phyloP scores from a whole-genome alignment of 2,888 invertebrate genomes.

The Mactromeris polynyma region DNA sequence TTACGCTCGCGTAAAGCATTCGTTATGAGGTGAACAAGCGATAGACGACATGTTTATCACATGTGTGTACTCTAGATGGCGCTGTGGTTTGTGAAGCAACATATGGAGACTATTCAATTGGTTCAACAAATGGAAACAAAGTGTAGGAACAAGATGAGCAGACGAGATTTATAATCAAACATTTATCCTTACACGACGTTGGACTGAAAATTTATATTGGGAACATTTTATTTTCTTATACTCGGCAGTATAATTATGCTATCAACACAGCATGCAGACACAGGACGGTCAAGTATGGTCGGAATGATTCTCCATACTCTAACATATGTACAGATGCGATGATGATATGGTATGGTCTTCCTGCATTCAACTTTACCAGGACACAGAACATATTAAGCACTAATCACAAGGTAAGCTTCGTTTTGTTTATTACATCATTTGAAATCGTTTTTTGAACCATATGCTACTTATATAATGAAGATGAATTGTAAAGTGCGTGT shows the following conservation, averaged over 20 bases:
- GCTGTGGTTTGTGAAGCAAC: slow-evolving; percentile 16
- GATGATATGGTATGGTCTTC: not conserved
- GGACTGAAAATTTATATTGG: slow-evolving; percentile 18
- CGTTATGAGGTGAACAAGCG: not conserved
- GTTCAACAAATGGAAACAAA: slow-evolving; percentile 35
- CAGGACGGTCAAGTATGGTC: not conserved
- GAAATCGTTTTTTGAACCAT: too few species aligned
- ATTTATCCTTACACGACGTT: slow-evolving; percentile 25
- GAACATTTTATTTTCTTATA: not conserved
- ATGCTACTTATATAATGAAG: too few species aligned
- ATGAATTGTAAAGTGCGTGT: too few species aligned
- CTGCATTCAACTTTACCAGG: not conserved
- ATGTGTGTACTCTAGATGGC: slow-evolving; percentile 11
- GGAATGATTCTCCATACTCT: not conserved
- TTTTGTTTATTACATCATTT: not conserved
- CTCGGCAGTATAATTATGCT: not conserved
- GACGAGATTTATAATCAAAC: slow-evolving; percentile 29
- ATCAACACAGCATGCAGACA: not conserved
- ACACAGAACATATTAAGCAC: not conserved
- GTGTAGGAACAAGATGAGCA: slow-evolving; percentile 16
- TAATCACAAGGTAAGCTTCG: not conserved
- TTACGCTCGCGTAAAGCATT: not conserved
- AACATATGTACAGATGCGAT: not conserved
- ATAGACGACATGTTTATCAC: slow-evolving; percentile 8
- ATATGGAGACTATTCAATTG: slow-evolving; percentile 40